phyloP scores from a whole-genome alignment of 1,140 invertebrate species.

The Samia ricini region DNA sequence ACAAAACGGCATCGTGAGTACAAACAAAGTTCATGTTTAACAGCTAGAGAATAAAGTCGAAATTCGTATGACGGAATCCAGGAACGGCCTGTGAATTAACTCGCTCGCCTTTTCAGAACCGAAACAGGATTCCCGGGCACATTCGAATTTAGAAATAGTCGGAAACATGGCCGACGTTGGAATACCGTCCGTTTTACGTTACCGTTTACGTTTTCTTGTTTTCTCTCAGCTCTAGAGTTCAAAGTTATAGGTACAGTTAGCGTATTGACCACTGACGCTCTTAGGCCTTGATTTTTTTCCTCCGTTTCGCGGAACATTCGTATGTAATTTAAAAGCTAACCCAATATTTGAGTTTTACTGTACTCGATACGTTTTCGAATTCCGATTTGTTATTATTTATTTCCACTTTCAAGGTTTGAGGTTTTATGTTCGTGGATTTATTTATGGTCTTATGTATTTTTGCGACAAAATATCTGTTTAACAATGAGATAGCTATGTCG shows the following conservation, averaged over 20 bases:
- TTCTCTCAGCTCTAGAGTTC: neutral
- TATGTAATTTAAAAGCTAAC: neutral
- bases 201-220: neutral
- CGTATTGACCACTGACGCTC: neutral
- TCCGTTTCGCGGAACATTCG: neutral
- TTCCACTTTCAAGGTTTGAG: too few species aligned
- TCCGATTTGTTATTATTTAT: too few species aligned
- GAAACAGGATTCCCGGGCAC: constrained; percentile 2
- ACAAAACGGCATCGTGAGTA: constrained; percentile 9
- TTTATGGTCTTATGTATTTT: too few species aligned
- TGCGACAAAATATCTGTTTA: too few species aligned
- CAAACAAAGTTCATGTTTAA: neutral
- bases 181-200: neutral
- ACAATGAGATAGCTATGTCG: too few species aligned
- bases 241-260: neutral
- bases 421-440: too few species aligned
- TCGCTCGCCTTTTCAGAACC: constrained; percentile 2
- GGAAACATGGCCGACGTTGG: neutral
- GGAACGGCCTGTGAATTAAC: neutral
- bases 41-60: neutral
- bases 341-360: neutral
- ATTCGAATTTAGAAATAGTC: constrained; percentile 6
- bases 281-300: neutral
- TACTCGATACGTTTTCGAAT: too few species aligned
- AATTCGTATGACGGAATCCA: neutral